Conservation (phyloP, 2,888 invertebrate species). For the Drosophila mimica region DNA sequence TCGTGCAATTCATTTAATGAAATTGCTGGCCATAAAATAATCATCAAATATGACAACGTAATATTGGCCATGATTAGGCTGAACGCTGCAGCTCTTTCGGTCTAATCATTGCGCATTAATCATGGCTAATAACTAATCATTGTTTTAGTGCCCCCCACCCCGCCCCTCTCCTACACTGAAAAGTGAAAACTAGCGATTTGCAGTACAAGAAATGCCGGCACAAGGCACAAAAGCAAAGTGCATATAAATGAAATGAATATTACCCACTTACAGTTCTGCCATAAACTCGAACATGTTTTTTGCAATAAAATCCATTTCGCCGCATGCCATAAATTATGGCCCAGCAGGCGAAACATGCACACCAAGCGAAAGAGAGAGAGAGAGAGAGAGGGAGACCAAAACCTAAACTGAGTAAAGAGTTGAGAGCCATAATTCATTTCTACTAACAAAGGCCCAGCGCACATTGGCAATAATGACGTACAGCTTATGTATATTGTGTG, state of each 20-base stretch:
- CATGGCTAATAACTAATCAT: slow-evolving; percentile 40
- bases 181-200: slow-evolving; percentile 74
- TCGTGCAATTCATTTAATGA: slow-evolving; percentile 51
- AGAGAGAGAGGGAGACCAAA: slow-evolving; percentile 26
- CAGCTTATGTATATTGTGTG: slow-evolving; percentile 49
- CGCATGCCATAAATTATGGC: slow-evolving; percentile 81
- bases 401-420: slow-evolving; percentile 61
- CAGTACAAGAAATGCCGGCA: slow-evolving; percentile 30
- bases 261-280: slow-evolving; percentile 70
- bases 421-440: slow-evolving; percentile 71
- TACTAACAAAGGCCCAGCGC: slow-evolving; percentile 63
- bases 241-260: slow-evolving; percentile 77
- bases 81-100: slow-evolving; percentile 6
- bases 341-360: slow-evolving; percentile 26
- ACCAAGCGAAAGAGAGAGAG: neutral
- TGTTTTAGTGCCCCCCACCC: slow-evolving; percentile 30
- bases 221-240: slow-evolving; percentile 60
- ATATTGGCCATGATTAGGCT: slow-evolving; percentile 41
- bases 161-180: slow-evolving; percentile 15
- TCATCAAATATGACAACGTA: slow-evolving; percentile 57
- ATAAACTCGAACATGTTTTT: slow-evolving; percentile 78
- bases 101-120: slow-evolving; percentile 52
- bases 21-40: slow-evolving; percentile 56
- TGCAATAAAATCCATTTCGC: slow-evolving; percentile 82
- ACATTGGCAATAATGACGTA: slow-evolving; percentile 74